Base-by-base conservation (phyloP, 2,797 vertebrate genomes). In the Eulemur albifrons region DNA sequence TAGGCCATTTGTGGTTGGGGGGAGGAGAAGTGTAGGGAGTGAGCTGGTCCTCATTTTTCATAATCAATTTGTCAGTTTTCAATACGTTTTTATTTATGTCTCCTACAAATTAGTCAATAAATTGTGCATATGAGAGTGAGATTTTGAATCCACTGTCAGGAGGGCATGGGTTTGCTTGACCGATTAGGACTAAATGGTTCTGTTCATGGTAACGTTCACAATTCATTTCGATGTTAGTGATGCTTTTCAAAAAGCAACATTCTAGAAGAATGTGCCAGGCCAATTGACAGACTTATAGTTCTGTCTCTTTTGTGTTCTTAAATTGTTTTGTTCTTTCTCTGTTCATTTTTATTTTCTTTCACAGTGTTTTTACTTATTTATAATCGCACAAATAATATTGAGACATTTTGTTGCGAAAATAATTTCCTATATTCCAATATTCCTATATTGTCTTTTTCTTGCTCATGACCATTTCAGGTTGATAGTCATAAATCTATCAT, bases 341-440 rank as follows among this genome's bases (percentile, higher is more conserved):
- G 12, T 48, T 93, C 25, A 48, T 84, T 88, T 95, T 70, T 83
- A n/a, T 84, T 92, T 88, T 92, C 38, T 88, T 79, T 94, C 43
- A 72, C 27, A 84, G 20, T 32, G 25, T 67, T 70, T 91, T 95
- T 92, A 52, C 14, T 93, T 92, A 83, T 83, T 88, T 93, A 21
- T 88, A 87, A 88, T 87, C 73, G 18, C 2, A 77, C 12, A 87
- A 20, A 48, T 67, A 40, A 67, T 30, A 30, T 45, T 25, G 45
- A 48, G 43, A 63, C 10, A 63, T 69, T 90, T 94, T 93, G 32
- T 45, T 40, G 18, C 59, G 43, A 90, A 80, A 69, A 48, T 61
- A 61, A 43, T 52, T 86, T 90, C 5, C 52, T 86, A 20, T n/a
- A 43, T 54, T 88, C 54, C 27, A 77, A n/a, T n/a, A 65, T n/a